Conservation (phyloP, 2,113 vertebrate species). For the Trematocara nigrifrons region DNA sequence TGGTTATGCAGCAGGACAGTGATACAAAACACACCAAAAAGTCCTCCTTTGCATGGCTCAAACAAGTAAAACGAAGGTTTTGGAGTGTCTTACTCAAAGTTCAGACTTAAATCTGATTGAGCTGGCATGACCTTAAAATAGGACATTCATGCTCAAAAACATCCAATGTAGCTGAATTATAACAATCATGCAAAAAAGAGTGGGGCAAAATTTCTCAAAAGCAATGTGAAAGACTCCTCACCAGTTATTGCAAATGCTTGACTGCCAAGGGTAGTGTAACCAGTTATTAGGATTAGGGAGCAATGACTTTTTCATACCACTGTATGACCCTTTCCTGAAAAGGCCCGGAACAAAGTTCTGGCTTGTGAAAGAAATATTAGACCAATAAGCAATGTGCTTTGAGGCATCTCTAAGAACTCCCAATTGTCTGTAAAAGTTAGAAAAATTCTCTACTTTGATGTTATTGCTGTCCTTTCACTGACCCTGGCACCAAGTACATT, state of each 20-base stretch:
- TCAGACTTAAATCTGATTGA: neutral
- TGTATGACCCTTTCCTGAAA: neutral
- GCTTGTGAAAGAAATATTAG: neutral
- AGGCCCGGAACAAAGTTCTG: neutral
- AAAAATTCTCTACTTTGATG: neutral
- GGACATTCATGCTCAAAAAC: neutral
- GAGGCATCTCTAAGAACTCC: neutral
- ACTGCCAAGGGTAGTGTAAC: neutral
- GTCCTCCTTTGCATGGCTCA: neutral
- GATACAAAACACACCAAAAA: neutral
- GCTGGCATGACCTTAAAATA: neutral
- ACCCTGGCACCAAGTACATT: neutral
- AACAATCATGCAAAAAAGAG: neutral
- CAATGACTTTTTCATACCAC: neutral
- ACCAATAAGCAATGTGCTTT: neutral
- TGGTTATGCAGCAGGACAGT: neutral
- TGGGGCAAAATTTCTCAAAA: neutral
- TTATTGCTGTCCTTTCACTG: constrained; percentile 3
- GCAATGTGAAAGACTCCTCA: neutral
- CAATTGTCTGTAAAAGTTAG: neutral
- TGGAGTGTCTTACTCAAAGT: neutral
- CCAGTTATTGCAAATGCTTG: neutral
- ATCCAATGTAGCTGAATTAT: neutral
- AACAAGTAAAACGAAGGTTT: neutral
- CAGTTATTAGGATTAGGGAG: neutral